Conservation (phyloP, 1,140 invertebrate species). For the Pteromalus puparum region DNA sequence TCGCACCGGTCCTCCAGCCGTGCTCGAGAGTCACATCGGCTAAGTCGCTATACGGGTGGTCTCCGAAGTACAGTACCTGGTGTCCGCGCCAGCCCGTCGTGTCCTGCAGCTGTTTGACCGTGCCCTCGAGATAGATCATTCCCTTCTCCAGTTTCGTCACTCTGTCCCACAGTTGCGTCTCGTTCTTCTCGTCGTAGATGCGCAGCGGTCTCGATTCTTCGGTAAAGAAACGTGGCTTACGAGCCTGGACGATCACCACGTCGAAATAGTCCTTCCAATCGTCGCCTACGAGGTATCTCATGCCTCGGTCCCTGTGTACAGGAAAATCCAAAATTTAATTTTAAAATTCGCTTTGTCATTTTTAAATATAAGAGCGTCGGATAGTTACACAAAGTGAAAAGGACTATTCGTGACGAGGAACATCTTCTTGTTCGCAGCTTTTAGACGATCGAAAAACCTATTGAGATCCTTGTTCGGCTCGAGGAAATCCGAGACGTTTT, state of each 20-base stretch:
- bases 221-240: slow-evolving; percentile 98
- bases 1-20: slow-evolving; percentile 98
- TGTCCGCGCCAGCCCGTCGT: slow-evolving; percentile 95
- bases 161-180: slow-evolving; percentile 92
- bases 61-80: slow-evolving; percentile 96
- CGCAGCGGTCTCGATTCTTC: slow-evolving; percentile 92
- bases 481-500: slow-evolving; percentile 88
- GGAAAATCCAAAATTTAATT: background rate
- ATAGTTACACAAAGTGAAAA: slow-evolving; percentile 95
- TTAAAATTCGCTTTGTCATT: too few species aligned
- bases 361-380: slow-evolving; percentile 10
- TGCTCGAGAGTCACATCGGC: slow-evolving; percentile 97
- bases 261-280: slow-evolving; percentile 96
- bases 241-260: slow-evolving; percentile 94
- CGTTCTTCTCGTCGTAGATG: slow-evolving; percentile 87
- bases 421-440: slow-evolving; percentile 87
- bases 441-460: slow-evolving; percentile 86
- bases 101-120: slow-evolving; percentile 92
- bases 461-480: slow-evolving; percentile 85
- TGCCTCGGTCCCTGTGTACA: slow-evolving; percentile 88
- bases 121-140: slow-evolving; percentile 96
- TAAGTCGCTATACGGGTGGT: slow-evolving; percentile 98
- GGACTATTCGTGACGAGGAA: slow-evolving; percentile 98
- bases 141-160: slow-evolving; percentile 92
- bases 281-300: slow-evolving; percentile 91